Percentiles rank a stretch among this genome's conserved stretches.
Evolutionary conservation across 2,797 vertebrate species (phyloP).

Genomic region (Alectoris magna): DNA sequence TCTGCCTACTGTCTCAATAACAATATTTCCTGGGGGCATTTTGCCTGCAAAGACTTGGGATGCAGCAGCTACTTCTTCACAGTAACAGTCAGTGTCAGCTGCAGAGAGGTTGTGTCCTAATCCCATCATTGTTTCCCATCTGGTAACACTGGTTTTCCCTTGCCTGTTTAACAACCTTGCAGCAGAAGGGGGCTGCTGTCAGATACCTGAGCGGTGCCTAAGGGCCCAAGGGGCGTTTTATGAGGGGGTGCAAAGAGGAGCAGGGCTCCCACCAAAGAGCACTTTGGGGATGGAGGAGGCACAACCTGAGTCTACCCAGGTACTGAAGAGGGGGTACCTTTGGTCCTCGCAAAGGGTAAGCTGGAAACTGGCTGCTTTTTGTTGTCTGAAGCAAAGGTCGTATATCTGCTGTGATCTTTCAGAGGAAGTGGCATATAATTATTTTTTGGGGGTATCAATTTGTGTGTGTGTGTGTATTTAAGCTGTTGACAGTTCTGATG

Average conservation of each 20-base stretch:
- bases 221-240: not conserved
- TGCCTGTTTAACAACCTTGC: not conserved
- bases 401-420: not conserved
- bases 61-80: constrained; percentile 30
- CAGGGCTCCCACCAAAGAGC: not conserved
- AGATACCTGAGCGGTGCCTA: not conserved
- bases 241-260: not conserved
- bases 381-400: not conserved
- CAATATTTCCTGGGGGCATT: constrained; percentile 20
- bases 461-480: not conserved
- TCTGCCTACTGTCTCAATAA: not conserved
- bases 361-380: not conserved
- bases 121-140: not conserved
- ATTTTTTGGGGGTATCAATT: not conserved
- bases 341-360: not conserved
- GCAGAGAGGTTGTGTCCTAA: not conserved
- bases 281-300: not conserved
- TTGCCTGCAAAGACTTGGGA: not conserved
- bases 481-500: not conserved
- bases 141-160: not conserved
- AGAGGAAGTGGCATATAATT: not conserved
- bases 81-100: not conserved
- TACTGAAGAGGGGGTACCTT: not conserved
- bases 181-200: not conserved
- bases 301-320: not conserved